A percentile compares a stretch with the other conserved stretches of the same genome.
Evolutionary conservation across 2,113 vertebrate species (phyloP).

Genomic region (Tragelaphus buxtoni): DNA sequence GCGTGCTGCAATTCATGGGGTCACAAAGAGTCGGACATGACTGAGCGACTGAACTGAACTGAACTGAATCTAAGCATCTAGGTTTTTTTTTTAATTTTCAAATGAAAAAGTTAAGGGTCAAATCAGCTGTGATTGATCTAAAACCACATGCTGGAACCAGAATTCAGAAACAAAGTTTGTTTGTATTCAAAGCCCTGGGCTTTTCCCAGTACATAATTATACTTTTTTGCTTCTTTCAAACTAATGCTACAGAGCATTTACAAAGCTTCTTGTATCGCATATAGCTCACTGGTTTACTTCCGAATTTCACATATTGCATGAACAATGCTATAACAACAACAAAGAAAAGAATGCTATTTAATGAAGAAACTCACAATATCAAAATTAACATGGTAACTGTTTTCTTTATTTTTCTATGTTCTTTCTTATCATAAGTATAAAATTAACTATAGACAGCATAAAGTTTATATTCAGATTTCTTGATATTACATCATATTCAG

Average conservation of each 20-base stretch:
- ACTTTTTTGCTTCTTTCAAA: background rate
- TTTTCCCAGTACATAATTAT: background rate
- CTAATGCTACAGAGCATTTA: background rate
- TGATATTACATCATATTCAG: background rate
- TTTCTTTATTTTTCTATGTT: background rate
- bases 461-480: constrained; percentile 21
- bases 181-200: background rate
- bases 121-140: background rate
- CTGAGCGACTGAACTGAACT: too few relatives aligned
- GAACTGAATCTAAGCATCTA: background rate
- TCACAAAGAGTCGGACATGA: too few relatives aligned
- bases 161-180: background rate
- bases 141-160: background rate
- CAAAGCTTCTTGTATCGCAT: background rate
- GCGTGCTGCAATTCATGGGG: too few relatives aligned
- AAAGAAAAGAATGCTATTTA: background rate
- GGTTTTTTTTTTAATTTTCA: background rate
- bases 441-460: background rate
- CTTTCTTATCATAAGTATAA: background rate
- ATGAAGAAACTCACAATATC: background rate
- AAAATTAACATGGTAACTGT: background rate
- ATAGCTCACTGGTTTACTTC: background rate
- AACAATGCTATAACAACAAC: background rate
- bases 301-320: background rate
- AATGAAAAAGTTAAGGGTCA: constrained; percentile 9